Base-by-base conservation (phyloP, 2,113 vertebrate species). In the Rhinoptilus africanus region DNA sequence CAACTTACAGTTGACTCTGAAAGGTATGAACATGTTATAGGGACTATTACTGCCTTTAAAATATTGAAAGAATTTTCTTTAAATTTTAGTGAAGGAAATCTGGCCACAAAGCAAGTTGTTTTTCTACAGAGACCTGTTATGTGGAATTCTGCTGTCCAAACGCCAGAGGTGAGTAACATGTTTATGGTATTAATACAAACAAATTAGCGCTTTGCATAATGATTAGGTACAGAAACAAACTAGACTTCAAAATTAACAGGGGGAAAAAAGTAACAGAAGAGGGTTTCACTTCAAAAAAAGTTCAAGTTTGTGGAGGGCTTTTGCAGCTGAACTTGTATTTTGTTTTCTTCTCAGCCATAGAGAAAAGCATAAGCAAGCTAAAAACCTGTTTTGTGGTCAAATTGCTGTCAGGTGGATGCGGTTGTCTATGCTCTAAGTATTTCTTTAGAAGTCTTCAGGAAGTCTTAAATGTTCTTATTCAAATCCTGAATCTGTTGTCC, bases 101-200 rank as follows among this genome's bases (percentile, higher is more conserved):
- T 99, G 93, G 99, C 99, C 86, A 99, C 99, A 19, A 99, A 99
- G 92, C 99, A 99, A 96, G 98, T 99, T 1, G 98, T 99, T 95
- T 99, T 99, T 78, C 98, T 99, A 75, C 99, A 99, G 98, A 98
- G 99, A 92, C 99, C 99, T 8, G 97, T 95, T 62, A 95, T 97
- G 91, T 99, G 98, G 97, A 98, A 86, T 59, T 95, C 93, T 80
- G 87, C 92, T 73, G 56, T 85, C 59, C 98, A 97, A 41, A 98
- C 94, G 47, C 97, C 97, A 74, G 98, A 98, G 95, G 98, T 98
- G 90, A 98, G 98, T 97, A 94, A 85, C 4, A 3, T 16, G 6
- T 54, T 85, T 66, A 7, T 56, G 12, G 3, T 69, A 35, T 60
- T 51, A 51, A 11, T 53, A 18, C n/a, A 8, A 81, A 54, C 30